These are phyloP conservation scores for Abrostola tripartita DNA, from an alignment of 2,888 invertebrate genomes.

Conservation along the genomic window DNA sequence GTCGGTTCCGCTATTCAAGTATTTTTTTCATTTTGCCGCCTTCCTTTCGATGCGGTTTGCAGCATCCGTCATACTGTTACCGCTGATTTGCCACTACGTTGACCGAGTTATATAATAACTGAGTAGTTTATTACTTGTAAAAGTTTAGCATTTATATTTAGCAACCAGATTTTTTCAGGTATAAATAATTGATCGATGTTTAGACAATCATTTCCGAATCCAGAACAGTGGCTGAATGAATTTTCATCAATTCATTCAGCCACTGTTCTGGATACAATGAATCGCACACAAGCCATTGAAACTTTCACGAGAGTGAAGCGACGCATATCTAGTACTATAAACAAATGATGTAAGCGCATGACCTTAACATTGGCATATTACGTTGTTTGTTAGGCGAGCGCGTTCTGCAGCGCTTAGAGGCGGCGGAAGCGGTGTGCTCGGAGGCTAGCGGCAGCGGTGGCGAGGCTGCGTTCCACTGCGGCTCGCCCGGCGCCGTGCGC, in stretches of 20 bases:
- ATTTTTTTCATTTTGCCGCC: not conserved
- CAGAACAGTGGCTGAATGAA: too few species aligned
- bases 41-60: slow-evolving; percentile 13
- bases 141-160: too few species aligned
- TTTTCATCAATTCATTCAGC: too few species aligned
- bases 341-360: slow-evolving; percentile 6
- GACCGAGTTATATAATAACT: slow-evolving; percentile 8
- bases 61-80: slow-evolving; percentile 22
- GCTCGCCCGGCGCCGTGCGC: slow-evolving; percentile 91
- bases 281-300: not conserved
- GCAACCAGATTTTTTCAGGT: too few species aligned
- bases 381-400: slow-evolving; percentile 89
- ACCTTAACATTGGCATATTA: slow-evolving; percentile 14
- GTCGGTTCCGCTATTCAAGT: not conserved
- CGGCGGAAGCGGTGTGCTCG: slow-evolving; percentile 81
- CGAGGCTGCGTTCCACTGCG: slow-evolving; percentile 92
- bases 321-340: slow-evolving; percentile 1
- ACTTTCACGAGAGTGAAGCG: not conserved
- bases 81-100: slow-evolving; percentile 24
- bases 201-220: too few species aligned
- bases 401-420: slow-evolving; percentile 89
- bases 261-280: too few species aligned
- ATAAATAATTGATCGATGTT: too few species aligned
- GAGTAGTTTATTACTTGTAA: too few species aligned
- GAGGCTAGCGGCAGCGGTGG: slow-evolving; percentile 91